These are phyloP conservation scores for Beroe ovata DNA, from an alignment of 37 sponge, comb jelly and placozoan species.

Conservation along the genomic window DNA sequence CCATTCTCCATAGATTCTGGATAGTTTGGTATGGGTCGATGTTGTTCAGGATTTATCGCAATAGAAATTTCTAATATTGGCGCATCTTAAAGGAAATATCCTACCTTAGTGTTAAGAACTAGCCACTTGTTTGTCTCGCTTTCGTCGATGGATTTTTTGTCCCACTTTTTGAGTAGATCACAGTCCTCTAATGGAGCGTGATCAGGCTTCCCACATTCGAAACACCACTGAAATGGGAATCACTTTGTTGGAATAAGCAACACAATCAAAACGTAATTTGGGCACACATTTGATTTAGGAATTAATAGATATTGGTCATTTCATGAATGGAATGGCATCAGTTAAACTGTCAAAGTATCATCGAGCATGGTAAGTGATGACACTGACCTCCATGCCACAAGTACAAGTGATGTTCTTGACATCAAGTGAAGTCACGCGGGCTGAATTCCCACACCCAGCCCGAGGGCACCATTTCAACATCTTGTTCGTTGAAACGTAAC, in stretches of 20 bases:
- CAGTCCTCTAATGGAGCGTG: constrained; percentile 7
- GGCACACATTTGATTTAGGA: neutral
- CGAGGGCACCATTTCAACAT: constrained; percentile 2
- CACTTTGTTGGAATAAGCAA: too few relatives aligned
- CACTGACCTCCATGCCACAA: constrained; percentile 49
- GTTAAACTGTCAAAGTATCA: too few relatives aligned
- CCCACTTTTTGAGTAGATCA: neutral
- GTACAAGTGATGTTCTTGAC: constrained; percentile 29
- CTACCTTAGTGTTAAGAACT: constrained; percentile 23
- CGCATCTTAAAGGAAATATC: too few relatives aligned
- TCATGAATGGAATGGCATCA: neutral
- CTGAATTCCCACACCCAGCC: constrained; percentile 10
- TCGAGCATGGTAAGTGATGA: too few relatives aligned
- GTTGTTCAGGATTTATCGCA: too few relatives aligned
- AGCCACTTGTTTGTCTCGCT: constrained; percentile 55
- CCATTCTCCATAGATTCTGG: too few relatives aligned
- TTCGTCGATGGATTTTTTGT: constrained; percentile 24
- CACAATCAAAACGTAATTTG: too few relatives aligned
- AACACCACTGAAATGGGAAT: constrained; percentile 59
- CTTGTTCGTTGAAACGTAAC: constrained; percentile 23
- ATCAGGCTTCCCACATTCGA: constrained; percentile 38
- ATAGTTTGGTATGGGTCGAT: too few relatives aligned
- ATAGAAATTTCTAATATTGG: too few relatives aligned
- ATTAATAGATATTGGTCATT: neutral
- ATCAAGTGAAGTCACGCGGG: constrained; percentile 11